These are phyloP conservation scores for Chloropsis cyanopogon DNA, from an alignment of 2,113 vertebrate genomes.

Conservation along the genomic window DNA sequence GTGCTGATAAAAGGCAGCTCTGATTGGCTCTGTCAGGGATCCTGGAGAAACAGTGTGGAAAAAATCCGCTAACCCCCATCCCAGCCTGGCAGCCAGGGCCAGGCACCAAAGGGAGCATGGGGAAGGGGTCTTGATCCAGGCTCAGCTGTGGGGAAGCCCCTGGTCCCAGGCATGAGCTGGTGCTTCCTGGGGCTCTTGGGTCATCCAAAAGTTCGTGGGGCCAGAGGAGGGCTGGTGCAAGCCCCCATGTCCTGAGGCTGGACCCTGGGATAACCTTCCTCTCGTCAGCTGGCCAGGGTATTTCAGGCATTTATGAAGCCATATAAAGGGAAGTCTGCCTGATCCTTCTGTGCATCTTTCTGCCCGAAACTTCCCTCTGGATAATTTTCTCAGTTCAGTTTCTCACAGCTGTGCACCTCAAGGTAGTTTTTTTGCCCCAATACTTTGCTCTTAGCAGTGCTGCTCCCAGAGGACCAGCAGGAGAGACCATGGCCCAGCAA, in stretches of 20 bases:
- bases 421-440: not conserved
- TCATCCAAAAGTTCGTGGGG: not conserved
- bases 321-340: not conserved
- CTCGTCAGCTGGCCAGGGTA: not conserved
- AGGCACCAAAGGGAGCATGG: not conserved
- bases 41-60: constrained; percentile 56
- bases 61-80: constrained; percentile 61
- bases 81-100: not conserved
- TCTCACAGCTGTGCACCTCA: not conserved
- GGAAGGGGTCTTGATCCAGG: not conserved
- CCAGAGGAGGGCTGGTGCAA: not conserved
- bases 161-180: not conserved
- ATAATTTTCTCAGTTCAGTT: not conserved
- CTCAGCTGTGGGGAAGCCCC: not conserved
- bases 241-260: not conserved
- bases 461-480: not conserved
- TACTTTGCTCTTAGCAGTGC: not conserved
- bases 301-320: not conserved
- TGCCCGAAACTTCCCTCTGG: not conserved
- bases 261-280: not conserved
- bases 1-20: constrained; percentile 81
- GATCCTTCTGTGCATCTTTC: not conserved
- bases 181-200: not conserved
- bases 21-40: constrained; percentile 70
- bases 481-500: not conserved